Evolutionary conservation across 1,140 invertebrate species (phyloP), one percentile per base, ranked within the genome.

Genomic region (Adelges cooleyi): DNA sequence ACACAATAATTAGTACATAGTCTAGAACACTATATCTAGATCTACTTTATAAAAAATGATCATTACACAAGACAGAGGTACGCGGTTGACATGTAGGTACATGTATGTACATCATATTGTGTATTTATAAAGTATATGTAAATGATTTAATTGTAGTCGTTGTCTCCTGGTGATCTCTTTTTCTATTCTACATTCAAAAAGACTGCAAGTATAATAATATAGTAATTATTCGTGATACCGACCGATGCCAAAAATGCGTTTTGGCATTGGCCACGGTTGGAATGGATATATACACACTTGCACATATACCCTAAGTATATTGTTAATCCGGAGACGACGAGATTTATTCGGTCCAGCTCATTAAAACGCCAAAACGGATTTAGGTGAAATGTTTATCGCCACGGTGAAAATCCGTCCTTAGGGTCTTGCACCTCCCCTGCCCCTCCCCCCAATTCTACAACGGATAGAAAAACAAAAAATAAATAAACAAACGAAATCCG

Each of bases 301-400:
- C 46, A 49, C 6, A 48, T n/a, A 50, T 9, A n/a, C 10, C n/a
- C n/a, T n/a, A n/a, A n/a, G n/a, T 20, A 42, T 18, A 17, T 25
- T 18, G 56, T 48, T 62, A 62, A 62, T 62, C 56, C 56, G 40
- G 23, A 22, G 56, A 48, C 25, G 42, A 42, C 22, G 46, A 40
- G 25, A 62, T 62, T 62, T 62, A 62, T 62, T 62, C 22, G 42
- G 56, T 62, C 56, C 56, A 42, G 25, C 56, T 48, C 56, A 62
- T 62, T 62, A 62, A 62, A 62, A 62, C 56, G 56, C 56, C 56
- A 62, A 48, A 62, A 46, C 18, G 42, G 56, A 62, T 62, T 62
- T 62, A 48, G 40, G 56, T 22, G 23, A 42, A 62, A 62, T 62
- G 56, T 62, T 62, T 62, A 62, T 62, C 46, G 56, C 56, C n/a